Conservation (phyloP, 2,113 vertebrate species). For the Parus major region DNA sequence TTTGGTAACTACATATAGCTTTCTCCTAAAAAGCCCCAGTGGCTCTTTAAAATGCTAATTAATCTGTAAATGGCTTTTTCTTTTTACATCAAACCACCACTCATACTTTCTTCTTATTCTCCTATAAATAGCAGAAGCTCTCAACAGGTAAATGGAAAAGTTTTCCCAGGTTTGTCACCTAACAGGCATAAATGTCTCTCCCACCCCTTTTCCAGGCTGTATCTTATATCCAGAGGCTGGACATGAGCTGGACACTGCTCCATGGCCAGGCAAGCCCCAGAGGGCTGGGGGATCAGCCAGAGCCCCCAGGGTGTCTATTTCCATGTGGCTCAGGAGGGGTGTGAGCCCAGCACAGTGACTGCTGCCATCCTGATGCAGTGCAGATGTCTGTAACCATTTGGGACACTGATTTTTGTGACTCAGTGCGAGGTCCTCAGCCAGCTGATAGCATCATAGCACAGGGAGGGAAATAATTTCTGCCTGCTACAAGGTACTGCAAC, state of each 20-base stretch:
- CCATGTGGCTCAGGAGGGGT: background rate
- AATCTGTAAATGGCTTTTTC: background rate
- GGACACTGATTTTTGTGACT: background rate
- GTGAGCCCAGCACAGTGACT: background rate
- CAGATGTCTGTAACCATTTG: background rate
- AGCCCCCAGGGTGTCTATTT: background rate
- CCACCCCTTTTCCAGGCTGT: background rate
- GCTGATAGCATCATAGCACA: background rate
- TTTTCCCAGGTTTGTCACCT: background rate
- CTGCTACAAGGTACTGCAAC: background rate
- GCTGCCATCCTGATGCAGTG: background rate
- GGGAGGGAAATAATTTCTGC: background rate
- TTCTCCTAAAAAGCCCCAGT: background rate
- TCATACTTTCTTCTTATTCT: background rate
- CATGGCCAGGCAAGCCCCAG: background rate
- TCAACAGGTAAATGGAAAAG: background rate
- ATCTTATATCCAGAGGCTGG: background rate
- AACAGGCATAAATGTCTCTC: background rate
- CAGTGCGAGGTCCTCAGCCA: constrained; percentile 7
- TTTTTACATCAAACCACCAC: background rate
- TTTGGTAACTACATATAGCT: background rate
- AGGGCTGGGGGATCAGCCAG: background rate
- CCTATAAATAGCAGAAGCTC: background rate
- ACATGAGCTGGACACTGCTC: background rate
- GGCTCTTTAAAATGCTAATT: constrained; percentile 13